These are phyloP conservation scores for Melopsittacus undulatus DNA, from an alignment of 2,797 vertebrate genomes.

Conservation along the genomic window DNA sequence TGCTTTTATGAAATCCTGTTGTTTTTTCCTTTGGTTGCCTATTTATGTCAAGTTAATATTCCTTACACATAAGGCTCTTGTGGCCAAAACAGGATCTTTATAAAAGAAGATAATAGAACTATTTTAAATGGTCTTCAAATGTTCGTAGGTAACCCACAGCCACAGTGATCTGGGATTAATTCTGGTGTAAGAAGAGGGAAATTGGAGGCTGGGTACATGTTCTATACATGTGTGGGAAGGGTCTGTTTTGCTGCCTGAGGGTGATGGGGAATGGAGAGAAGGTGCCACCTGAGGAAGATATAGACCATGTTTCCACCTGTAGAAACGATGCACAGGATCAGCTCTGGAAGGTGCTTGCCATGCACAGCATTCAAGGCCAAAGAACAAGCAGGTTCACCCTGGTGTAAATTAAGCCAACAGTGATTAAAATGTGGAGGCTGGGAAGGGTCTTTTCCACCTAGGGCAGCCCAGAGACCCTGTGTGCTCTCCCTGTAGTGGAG, in stretches of 20 bases:
- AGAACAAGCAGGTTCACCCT: neutral
- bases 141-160: neutral
- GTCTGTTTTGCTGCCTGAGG: neutral
- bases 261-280: neutral
- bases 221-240: neutral
- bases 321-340: neutral
- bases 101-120: neutral
- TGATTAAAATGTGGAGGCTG: neutral
- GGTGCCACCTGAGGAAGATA: neutral
- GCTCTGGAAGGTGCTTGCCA: neutral
- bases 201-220: neutral
- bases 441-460: rapidly evolving
- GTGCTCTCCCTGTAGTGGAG: neutral
- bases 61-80: neutral
- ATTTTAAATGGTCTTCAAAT: neutral
- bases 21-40: neutral
- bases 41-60: neutral
- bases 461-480: neutral
- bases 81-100: neutral
- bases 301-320: neutral
- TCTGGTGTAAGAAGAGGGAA: neutral
- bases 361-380: neutral
- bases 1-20: neutral
- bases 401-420: neutral
- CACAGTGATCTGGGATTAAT: neutral